Evolutionary conservation across 2,113 vertebrate species (phyloP).

Genomic region (Excalfactoria chinensis): DNA sequence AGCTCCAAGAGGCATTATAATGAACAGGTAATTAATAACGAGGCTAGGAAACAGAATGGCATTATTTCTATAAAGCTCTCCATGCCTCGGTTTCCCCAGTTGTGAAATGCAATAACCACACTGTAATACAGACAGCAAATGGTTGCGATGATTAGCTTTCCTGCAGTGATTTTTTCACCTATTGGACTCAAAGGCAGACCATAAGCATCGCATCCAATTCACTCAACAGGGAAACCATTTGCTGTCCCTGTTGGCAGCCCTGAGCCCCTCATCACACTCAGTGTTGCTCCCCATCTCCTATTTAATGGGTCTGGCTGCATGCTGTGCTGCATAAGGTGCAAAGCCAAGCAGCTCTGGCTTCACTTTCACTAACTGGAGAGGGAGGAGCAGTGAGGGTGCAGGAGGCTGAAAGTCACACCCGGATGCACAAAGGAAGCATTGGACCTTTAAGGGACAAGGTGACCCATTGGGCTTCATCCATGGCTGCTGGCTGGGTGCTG

Average conservation of each 20-base stretch:
- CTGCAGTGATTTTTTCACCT: background rate
- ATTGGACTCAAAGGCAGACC: background rate
- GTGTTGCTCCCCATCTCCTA: no score
- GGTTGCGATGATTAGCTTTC: background rate
- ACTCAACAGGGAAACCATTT: background rate
- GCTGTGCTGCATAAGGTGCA: no score
- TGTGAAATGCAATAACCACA: background rate
- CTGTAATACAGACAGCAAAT: background rate
- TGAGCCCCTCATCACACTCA: no score
- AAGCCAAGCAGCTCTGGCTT: no score
- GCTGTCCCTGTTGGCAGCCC: no score
- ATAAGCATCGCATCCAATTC: background rate
- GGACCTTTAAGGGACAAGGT: no score
- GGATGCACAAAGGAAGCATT: no score
- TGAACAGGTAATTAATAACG: background rate
- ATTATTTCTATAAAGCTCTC: background rate
- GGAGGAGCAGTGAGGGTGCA: no score
- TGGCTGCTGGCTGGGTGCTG: background rate
- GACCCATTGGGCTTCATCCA: background rate
- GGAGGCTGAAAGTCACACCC: no score
- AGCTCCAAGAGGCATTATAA: background rate
- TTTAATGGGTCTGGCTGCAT: no score
- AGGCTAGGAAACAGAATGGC: background rate
- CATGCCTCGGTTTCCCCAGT: background rate
- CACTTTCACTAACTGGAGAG: no score